Evolutionary conservation across 2,113 vertebrate genomes (phyloP), one percentile per base, ranked within the genome.

Genomic region (Chamaetylas fuelleborni): DNA sequence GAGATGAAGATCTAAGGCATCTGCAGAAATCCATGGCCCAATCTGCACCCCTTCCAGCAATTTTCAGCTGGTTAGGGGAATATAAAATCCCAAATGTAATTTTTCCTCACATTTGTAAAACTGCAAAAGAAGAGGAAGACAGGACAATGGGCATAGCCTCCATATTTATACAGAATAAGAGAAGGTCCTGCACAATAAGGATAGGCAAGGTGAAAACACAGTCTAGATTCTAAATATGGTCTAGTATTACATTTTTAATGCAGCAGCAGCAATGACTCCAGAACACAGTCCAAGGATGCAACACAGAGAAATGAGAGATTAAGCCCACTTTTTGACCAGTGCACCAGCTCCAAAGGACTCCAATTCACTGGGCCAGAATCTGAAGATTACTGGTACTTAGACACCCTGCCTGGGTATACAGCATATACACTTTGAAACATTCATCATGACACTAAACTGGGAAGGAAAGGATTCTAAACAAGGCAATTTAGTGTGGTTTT

Each of bases 141-240:
- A 40, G 19, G 8, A 53, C 6, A 81, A 57, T 0, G 1, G n/a
- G 17, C 26, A 89, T 0, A 5, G 42, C 18, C 9, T 8, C 9
- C 15, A 17, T 20, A 51, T n/a, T 50, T 36, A 62, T 9, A 62
- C 1, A 48, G 38, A 87, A 29, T 19, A 71, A 79, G 19, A 26
- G 29, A 71, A 64, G 7, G 19, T 24, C 19, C 51, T 70, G 19
- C 15, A 45, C 51, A 87, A 3, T 28, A 73, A 54, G 5, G 42
- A 74, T 6, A 47, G 16, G 19, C 72, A 58, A 42, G 24, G 26
- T 60, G 57, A 88, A 18, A 88, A 65, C 7, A 78, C 7, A 40
- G 23, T 20, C 33, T 2, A 51, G 29, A 69, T 54, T 71, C 65
- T 58, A 11, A 86, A 40, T 65, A 82, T 51, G 20, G 12, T 47